These are phyloP conservation scores for Schizothorax lantsangensis DNA, from an alignment of 2,797 vertebrate species.

Conservation along the genomic window DNA sequence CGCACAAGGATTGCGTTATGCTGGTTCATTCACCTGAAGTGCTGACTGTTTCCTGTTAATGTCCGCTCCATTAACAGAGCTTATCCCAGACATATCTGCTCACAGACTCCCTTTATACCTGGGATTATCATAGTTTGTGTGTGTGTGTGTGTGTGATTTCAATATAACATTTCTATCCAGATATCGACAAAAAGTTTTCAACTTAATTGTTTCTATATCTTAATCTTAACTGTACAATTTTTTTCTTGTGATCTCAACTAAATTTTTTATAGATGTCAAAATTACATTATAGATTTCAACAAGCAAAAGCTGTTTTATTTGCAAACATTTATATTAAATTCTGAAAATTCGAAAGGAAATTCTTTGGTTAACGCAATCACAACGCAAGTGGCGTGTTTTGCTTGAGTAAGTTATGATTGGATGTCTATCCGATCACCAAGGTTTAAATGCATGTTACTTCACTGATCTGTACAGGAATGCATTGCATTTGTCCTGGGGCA, in stretches of 20 bases:
- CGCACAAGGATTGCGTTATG: constrained; percentile 56
- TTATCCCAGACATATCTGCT: background rate
- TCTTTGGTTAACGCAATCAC: background rate
- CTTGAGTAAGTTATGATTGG: background rate
- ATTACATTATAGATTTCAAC: background rate
- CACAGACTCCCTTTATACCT: background rate
- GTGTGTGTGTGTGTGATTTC: background rate
- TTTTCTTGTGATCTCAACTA: background rate
- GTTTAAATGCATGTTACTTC: background rate
- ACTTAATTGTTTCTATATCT: background rate
- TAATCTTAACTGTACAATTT: background rate
- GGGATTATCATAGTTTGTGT: background rate
- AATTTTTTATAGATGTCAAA: background rate
- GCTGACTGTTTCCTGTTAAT: constrained; percentile 30
- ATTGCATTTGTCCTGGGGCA: background rate
- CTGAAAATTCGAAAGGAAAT: background rate
- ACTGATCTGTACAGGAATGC: background rate
- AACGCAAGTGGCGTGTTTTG: background rate
- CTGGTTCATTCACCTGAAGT: constrained; percentile 66
- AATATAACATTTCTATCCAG: background rate
- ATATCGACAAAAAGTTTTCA: background rate
- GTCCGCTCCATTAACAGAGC: background rate
- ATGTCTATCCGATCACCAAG: background rate
- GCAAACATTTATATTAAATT: background rate
- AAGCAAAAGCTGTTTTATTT: background rate